These are phyloP conservation scores for Agonopterix arenella DNA, from an alignment of 2,888 invertebrate species.

Conservation along the genomic window DNA sequence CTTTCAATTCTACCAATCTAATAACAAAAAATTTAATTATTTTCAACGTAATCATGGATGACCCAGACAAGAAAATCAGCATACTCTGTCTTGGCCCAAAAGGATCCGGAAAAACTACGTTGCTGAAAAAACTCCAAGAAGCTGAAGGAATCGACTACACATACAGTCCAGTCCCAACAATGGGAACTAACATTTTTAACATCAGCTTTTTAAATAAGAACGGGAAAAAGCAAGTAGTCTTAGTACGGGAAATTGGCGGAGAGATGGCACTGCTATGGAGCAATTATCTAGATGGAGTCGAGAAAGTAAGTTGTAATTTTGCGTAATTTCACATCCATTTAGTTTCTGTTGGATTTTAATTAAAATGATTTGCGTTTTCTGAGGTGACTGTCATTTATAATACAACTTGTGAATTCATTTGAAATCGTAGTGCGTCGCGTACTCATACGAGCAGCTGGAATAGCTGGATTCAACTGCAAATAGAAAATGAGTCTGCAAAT, in stretches of 20 bases:
- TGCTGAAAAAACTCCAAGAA: slow-evolving; percentile 84
- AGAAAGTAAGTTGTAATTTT: slow-evolving; percentile 59
- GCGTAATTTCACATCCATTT: slow-evolving; percentile 5
- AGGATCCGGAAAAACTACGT: slow-evolving; percentile 88
- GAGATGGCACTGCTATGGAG: slow-evolving; percentile 90
- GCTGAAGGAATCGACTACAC: slow-evolving; percentile 84
- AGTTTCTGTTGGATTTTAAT: slow-evolving; percentile 1
- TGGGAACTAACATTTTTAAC: slow-evolving; percentile 86
- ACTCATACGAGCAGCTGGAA: no score
- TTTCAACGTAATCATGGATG: slow-evolving; percentile 41
- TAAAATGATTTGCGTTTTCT: no score
- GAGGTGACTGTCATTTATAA: no score
- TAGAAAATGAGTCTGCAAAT: no score
- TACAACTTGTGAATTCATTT: no score
- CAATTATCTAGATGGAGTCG: slow-evolving; percentile 81
- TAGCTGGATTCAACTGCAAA: no score
- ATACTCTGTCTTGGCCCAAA: slow-evolving; percentile 86
- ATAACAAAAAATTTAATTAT: not conserved
- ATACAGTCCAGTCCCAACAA: slow-evolving; percentile 86
- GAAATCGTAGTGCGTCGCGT: no score
- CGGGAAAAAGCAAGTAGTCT: slow-evolving; percentile 71
- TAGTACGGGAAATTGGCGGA: slow-evolving; percentile 87
- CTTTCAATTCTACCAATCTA: not conserved
- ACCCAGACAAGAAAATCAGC: slow-evolving; percentile 55
- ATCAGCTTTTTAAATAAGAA: slow-evolving; percentile 69